Evolutionary conservation across 2,797 vertebrate species (phyloP), one percentile per base, ranked within the genome.

Genomic region (Peromyscus nudipes): DNA sequence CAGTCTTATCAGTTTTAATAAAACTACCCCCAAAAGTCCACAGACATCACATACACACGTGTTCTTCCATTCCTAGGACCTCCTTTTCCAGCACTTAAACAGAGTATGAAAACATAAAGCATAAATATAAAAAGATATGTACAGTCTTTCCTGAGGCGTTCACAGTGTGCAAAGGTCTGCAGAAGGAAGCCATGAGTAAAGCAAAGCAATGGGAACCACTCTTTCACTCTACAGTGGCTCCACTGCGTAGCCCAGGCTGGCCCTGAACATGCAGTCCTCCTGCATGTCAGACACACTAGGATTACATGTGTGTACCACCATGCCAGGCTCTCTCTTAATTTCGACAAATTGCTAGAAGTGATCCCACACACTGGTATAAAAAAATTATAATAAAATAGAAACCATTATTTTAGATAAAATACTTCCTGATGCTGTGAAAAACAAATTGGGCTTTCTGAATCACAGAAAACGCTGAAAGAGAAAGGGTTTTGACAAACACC

Each of bases 1-100:
- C 34, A 84, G 37, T 79, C 52, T 75, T 93, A 55, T 86, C 0
- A 79, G 49, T 0, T 96, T 6, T 69, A 93, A 92, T 49, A 96
- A 95, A 60, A 16, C 31, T 62, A 52, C 12, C 31, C 25, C n/a
- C 75, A 83, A 71, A 94, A 84, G 73, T 94, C 79, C 85, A 64
- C 82, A 79, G 67, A 4, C 75, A 40, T 83, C 71, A 81, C 12
- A 76, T 0, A 83, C 34, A n/a, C n/a, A 85, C 14, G 46, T 85
- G 37, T 91, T 85, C 71, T 91, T n/a, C 8, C 55, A 75, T 11
- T 95, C 62, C 31, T 9, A 40, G 1, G 76, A 88, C 12, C 19
- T 84, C 86, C 25, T 62, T 95, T 92, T 77, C 73, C 19, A 88
- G 21, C 90, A 96, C 93, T 88, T 91, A 96, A 85, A 94, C 13